Base-by-base conservation (phyloP, 2,888 invertebrate species). In the Phanerotoma sp. region DNA sequence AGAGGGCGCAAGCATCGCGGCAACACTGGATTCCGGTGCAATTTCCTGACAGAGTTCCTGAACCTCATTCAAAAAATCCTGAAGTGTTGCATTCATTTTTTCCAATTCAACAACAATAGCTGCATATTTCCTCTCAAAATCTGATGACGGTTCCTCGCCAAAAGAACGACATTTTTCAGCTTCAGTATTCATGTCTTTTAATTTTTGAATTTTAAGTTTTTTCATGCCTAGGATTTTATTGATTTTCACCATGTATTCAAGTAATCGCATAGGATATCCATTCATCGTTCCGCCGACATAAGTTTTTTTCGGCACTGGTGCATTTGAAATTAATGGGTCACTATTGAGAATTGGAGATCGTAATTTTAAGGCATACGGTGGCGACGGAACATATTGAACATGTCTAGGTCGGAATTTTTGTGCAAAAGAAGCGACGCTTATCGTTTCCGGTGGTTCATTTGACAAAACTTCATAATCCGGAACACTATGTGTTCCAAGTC, bases 391-490 rank as follows among this genome's bases (percentile, higher is more conserved):
- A 52, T 77, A 77, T 60, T 85, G 84, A 15, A 84, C 81, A 69
- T 84, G 84, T 47, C 87, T 82, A 4, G 90, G 88, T 58, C 91
- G 83, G 67, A 89, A 89, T 69, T 89, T 89, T 68, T 89, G 88
- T 60, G 89, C 86, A 70, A 95, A 89, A 60, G 89, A 90, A 33
- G 89, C 86, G 35, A 96, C 81, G 46, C 91, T 88, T 68, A 96
- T 87, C 20, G 94, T 95, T 73, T 96, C 96, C 38, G 92, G 90
- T 38, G 89, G 86, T 67, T 95, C 95, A 77, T 93, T 93, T 2
- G 94, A 93, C 66, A 96, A 81, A 60, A 97, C 96, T 84, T 97
- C 97, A 80, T 89, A 95, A 79, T 98, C 97, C 18, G 95, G 95
- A 58, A 97, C 92, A 50, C 96, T 94, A 78, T 96, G 94, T 5